A percentile compares a stretch with the other conserved stretches of the same genome.
These are phyloP conservation scores for Phrynocephalus versicolor DNA, from an alignment of 2,113 vertebrate genomes.

Conservation along the genomic window DNA sequence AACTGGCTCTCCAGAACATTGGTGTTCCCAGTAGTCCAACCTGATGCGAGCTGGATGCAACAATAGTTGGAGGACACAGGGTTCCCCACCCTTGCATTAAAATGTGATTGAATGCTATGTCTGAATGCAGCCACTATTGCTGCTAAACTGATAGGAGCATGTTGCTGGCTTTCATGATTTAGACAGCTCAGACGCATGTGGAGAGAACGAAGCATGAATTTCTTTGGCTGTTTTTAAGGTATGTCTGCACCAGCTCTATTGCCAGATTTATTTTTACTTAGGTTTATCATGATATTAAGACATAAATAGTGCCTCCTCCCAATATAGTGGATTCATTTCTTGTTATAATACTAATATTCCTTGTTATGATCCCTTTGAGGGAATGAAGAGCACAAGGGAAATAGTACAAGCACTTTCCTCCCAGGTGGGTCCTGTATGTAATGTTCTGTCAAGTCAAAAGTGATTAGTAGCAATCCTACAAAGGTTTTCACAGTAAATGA, in stretches of 20 bases:
- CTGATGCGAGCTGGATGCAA: too few relatives aligned
- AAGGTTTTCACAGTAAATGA: too few relatives aligned
- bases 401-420: too few relatives aligned
- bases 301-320: neutral
- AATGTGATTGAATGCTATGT: neutral
- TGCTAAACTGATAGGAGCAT: neutral
- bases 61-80: too few relatives aligned
- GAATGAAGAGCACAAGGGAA: too few relatives aligned
- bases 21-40: too few relatives aligned
- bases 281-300: neutral
- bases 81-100: neutral
- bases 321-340: neutral
- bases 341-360: neutral
- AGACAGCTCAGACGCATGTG: neutral
- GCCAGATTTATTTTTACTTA: neutral
- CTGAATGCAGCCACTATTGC: neutral
- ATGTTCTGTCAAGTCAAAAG: too few relatives aligned
- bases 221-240: neutral
- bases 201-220: neutral
- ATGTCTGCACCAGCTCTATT: neutral
- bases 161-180: neutral
- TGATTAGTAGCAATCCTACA: too few relatives aligned
- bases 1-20: too few relatives aligned
- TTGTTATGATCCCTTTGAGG: neutral
- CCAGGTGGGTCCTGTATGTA: too few relatives aligned